Evolutionary conservation across 2,113 vertebrate species (phyloP).

Genomic region (Gadus chalcogrammus): DNA sequence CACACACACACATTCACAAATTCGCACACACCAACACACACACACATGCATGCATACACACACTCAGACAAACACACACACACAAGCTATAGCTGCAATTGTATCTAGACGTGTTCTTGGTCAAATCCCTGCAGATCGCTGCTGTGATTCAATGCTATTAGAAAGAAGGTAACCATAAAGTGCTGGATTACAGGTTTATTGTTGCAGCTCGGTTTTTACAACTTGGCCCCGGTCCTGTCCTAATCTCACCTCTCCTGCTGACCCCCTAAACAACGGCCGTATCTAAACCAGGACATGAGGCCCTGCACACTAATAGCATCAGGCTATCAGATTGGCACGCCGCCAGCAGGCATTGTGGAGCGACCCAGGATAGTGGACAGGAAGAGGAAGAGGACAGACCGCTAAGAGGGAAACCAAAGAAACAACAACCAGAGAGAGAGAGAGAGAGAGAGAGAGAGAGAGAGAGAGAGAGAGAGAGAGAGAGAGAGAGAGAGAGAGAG

Average conservation of each 20-base stretch:
- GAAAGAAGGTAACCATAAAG: too few species aligned
- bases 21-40: too few species aligned
- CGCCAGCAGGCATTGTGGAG: slow-evolving; percentile 79
- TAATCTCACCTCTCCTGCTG: slow-evolving; percentile 17
- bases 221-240: not conserved
- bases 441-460: too few species aligned
- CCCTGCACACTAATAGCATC: slow-evolving; percentile 57
- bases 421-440: slow-evolving; percentile 87
- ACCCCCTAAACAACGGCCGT: slow-evolving; percentile 27
- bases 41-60: too few species aligned
- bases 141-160: too few species aligned
- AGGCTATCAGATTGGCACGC: slow-evolving; percentile 75
- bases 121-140: too few species aligned
- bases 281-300: slow-evolving; percentile 50
- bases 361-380: slow-evolving; percentile 78
- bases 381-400: slow-evolving; percentile 89
- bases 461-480: not conserved
- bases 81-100: too few species aligned
- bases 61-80: too few species aligned
- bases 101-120: too few species aligned
- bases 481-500: slow-evolving; percentile 80
- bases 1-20: too few species aligned
- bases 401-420: slow-evolving; percentile 84
- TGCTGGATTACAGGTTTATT: not conserved
- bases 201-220: not conserved